Conservation (phyloP, 2,113 vertebrate genomes). For the Ailuropoda melanoleuca region DNA sequence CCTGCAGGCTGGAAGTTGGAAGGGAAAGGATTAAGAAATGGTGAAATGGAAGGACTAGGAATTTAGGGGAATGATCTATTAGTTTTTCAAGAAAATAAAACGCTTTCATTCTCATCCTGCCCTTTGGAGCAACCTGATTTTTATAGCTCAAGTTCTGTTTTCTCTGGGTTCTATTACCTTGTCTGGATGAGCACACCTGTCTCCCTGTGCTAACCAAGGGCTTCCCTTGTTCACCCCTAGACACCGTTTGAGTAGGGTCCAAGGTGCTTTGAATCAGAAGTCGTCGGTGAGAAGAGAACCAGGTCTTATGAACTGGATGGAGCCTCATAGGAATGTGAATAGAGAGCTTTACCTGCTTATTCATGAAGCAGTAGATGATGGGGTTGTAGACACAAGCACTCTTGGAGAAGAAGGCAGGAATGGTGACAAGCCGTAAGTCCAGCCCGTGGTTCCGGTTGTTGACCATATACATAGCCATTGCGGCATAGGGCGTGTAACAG, state of each 20-base stretch:
- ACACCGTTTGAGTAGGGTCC: neutral
- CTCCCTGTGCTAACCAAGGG: neutral
- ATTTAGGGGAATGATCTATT: neutral
- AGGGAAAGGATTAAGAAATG: neutral
- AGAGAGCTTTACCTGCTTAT: constrained; percentile 87
- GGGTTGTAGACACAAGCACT: constrained; percentile 90
- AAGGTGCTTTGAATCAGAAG: neutral
- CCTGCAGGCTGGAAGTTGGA: neutral
- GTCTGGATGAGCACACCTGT: neutral
- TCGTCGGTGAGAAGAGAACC: neutral
- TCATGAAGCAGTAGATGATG: constrained; percentile 92
- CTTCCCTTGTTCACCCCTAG: neutral
- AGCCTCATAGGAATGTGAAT: neutral
- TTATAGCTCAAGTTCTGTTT: neutral
- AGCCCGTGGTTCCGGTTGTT: constrained; percentile 81
- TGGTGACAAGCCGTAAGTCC: constrained; percentile 87
- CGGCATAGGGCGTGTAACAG: constrained; percentile 88
- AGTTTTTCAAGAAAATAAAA: neutral
- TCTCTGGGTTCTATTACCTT: neutral
- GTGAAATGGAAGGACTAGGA: neutral
- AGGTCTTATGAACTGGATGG: neutral
- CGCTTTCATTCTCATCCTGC: neutral
- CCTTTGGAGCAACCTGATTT: neutral
- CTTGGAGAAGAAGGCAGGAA: constrained; percentile 91
- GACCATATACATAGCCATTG: constrained; percentile 86